Evolutionary conservation across 1,140 invertebrate species (phyloP), one percentile per base, ranked within the genome.

Genomic region (Drosophila sechellia): DNA sequence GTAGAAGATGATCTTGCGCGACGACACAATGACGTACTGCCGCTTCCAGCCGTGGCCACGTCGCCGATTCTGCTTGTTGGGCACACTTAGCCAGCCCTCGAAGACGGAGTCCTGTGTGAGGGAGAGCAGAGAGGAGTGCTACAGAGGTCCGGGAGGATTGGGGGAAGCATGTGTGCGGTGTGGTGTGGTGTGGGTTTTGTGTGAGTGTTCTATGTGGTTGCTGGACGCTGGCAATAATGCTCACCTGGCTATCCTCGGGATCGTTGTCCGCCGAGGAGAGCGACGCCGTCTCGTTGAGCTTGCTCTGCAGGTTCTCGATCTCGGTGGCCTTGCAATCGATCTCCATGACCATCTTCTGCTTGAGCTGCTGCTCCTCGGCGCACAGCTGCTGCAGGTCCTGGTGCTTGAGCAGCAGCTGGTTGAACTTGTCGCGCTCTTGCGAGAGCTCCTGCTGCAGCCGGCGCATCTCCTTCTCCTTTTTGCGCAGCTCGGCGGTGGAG

Each of bases 1-100:
- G 91, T 99, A 99, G 93, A 99, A 99, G 48, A 99, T 97, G 57
- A 99, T 98, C 93, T 99, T 99, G 87, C 97, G 96, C 64, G 97
- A 98, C 15, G 97, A 98, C 13, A 99, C 98, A 22, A 99, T 98
- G 5, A 99, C 98, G 92, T 97, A 99, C 92, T 99, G 98, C 81
- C 98, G 98, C 92, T 97, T 97, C 98, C 98, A 99, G 27, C 98
- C 98, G 92, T 99, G 97, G 58, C 83, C 83, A n/a, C 97, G 94
- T 61, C 97, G 95, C 59, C 98, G 98, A 92, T 99, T 99, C 92
- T 98, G 97, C 92, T 98, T 98, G 81, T 97, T 97, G 25, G 98
- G 98, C 76, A 99, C 95, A 46, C 97, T 97, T 10, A 99, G 93
- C 97, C 98, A 99, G 46, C 98, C 98, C 93, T 99, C 98, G 72